Percentiles rank a stretch among this genome's conserved stretches.
Evolutionary conservation across 2,113 vertebrate species (phyloP).

Genomic region (Plecturocebus donacophilus): DNA sequence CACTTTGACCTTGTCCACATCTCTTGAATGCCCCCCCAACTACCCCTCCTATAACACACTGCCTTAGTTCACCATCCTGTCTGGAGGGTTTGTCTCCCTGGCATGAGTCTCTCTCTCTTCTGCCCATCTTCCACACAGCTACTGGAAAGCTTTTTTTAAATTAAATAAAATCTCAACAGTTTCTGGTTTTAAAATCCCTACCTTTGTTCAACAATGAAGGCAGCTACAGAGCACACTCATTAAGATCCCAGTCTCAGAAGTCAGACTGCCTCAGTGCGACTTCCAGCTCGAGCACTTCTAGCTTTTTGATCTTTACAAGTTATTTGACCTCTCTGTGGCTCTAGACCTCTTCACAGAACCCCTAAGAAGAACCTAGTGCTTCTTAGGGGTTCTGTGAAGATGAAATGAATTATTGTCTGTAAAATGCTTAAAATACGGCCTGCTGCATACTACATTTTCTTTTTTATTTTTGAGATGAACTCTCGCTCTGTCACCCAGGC

Average conservation of each 20-base stretch:
- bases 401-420: neutral
- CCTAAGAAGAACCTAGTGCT: neutral
- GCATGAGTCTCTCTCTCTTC: neutral
- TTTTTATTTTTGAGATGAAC: too few species aligned
- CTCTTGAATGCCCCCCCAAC: neutral
- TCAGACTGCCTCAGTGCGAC: neutral
- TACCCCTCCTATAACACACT: neutral
- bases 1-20: neutral
- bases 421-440: conserved; percentile 7
- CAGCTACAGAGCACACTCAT: neutral
- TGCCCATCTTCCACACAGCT: neutral
- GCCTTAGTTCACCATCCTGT: neutral
- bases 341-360: neutral
- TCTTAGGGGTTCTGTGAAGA: neutral
- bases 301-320: neutral
- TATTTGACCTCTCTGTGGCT: neutral
- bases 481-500: too few species aligned
- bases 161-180: neutral
- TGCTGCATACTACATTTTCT: neutral
- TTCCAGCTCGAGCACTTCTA: neutral
- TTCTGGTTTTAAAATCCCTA: neutral
- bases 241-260: neutral
- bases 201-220: neutral
- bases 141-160: neutral
- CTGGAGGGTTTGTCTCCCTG: neutral